Percentiles rank a stretch among this genome's conserved stretches.
phyloP scores from a whole-genome alignment of 2,797 vertebrate species.

The Limnodromus scolopaceus region DNA sequence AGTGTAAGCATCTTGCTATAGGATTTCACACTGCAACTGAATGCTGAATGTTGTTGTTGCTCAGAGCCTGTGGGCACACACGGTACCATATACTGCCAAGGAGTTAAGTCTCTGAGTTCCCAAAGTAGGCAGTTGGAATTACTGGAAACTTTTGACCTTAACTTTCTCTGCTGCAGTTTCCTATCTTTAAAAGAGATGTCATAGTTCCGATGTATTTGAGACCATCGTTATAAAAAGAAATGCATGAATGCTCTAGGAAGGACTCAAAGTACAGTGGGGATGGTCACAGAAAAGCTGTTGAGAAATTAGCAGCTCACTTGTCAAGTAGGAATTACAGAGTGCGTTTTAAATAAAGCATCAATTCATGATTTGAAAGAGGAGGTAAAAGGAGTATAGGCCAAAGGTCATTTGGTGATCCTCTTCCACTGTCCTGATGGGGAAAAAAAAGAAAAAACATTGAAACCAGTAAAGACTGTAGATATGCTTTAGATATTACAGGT shows the following conservation, averaged over 20 bases:
- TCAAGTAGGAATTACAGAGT: not conserved
- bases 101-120: not conserved
- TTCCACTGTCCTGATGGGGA: rapidly evolving
- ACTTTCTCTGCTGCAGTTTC: not conserved
- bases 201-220: not conserved
- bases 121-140: not conserved
- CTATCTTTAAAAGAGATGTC: not conserved
- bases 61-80: not conserved
- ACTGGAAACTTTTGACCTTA: not conserved
- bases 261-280: not conserved
- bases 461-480: not conserved
- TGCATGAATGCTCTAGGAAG: not conserved
- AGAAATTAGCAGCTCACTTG: not conserved
- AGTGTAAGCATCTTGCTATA: not conserved
- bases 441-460: not conserved
- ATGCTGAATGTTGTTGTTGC: not conserved
- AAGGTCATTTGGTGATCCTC: rapidly evolving
- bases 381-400: not conserved
- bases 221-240: not conserved
- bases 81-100: not conserved
- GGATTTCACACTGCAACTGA: not conserved
- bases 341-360: not conserved
- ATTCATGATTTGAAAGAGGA: not conserved
- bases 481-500: not conserved
- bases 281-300: not conserved